Conservation (phyloP, 2,888 invertebrate genomes). For the Ochropleura plecta region DNA sequence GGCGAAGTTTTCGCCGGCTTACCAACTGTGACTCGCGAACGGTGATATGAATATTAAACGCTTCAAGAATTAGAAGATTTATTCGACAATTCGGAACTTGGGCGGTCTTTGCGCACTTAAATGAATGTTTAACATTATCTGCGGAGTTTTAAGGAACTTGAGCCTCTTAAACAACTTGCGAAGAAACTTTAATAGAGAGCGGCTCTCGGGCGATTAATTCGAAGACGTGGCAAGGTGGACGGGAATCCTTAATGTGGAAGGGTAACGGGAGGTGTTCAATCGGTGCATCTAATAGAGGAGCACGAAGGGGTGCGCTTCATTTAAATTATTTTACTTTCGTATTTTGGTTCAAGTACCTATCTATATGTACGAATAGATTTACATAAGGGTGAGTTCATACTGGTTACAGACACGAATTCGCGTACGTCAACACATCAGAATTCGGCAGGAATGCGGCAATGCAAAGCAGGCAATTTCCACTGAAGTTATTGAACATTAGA, state of each 20-base stretch:
- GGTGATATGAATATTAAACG: conserved; percentile 91
- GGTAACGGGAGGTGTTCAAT: conserved; percentile 74
- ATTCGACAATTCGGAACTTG: conserved; percentile 87
- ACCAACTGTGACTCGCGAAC: conserved; percentile 67
- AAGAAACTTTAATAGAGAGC: conserved; percentile 89
- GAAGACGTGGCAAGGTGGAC: conserved; percentile 85
- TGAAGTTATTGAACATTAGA: neutral
- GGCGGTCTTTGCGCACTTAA: conserved; percentile 84
- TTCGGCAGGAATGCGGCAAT: too few species aligned
- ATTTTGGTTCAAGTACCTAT: conserved; percentile 4
- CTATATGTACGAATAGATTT: neutral
- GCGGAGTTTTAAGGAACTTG: conserved; percentile 86
- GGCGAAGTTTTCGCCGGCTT: conserved; percentile 64
- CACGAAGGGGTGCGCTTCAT: conserved; percentile 50
- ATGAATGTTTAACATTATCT: conserved; percentile 91
- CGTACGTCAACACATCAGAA: neutral
- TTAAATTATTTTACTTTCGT: conserved; percentile 54
- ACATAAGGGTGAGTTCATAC: neutral
- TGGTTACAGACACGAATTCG: neutral
- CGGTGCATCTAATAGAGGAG: conserved; percentile 61
- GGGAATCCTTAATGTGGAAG: conserved; percentile 88
- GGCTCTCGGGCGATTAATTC: conserved; percentile 90
- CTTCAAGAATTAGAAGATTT: conserved; percentile 89
- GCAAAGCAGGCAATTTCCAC: neutral
- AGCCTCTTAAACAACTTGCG: conserved; percentile 88